These are phyloP conservation scores for Craniophora ligustri DNA, from an alignment of 2,888 invertebrate genomes.

Conservation along the genomic window DNA sequence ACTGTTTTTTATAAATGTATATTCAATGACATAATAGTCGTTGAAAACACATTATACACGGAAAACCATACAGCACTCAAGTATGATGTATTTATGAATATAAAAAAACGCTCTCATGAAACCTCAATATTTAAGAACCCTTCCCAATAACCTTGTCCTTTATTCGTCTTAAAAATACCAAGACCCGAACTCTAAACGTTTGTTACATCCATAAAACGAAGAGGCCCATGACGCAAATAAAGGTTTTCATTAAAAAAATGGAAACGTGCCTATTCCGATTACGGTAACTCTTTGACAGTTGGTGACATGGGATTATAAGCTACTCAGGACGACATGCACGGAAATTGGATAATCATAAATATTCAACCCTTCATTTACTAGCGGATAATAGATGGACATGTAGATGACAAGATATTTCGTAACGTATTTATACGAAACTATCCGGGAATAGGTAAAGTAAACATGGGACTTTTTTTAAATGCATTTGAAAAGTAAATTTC, in stretches of 20 bases:
- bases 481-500: too few species aligned
- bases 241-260: slow-evolving; percentile 45
- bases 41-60: too few species aligned
- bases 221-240: slow-evolving; percentile 37
- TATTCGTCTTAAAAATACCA: slow-evolving; percentile 43
- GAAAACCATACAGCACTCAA: slow-evolving; percentile 12
- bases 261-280: slow-evolving; percentile 36
- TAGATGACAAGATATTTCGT: slow-evolving; percentile 26
- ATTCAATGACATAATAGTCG: too few species aligned
- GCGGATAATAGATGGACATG: slow-evolving; percentile 33
- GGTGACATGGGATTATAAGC: slow-evolving; percentile 46
- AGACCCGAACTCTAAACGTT: slow-evolving; percentile 28
- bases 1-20: too few species aligned
- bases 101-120: slow-evolving; percentile 10
- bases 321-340: slow-evolving; percentile 42
- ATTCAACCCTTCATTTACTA: slow-evolving; percentile 47
- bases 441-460: slow-evolving; percentile 17
- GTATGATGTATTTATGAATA: slow-evolving; percentile 13
- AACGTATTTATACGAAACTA: slow-evolving; percentile 25
- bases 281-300: slow-evolving; percentile 45
- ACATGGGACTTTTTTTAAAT: too few species aligned
- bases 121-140: slow-evolving; percentile 20
- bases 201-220: slow-evolving; percentile 47
- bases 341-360: slow-evolving; percentile 55
- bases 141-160: slow-evolving; percentile 33